phyloP scores from a whole-genome alignment of 2,797 vertebrate species.

The Perodicticus potto region DNA sequence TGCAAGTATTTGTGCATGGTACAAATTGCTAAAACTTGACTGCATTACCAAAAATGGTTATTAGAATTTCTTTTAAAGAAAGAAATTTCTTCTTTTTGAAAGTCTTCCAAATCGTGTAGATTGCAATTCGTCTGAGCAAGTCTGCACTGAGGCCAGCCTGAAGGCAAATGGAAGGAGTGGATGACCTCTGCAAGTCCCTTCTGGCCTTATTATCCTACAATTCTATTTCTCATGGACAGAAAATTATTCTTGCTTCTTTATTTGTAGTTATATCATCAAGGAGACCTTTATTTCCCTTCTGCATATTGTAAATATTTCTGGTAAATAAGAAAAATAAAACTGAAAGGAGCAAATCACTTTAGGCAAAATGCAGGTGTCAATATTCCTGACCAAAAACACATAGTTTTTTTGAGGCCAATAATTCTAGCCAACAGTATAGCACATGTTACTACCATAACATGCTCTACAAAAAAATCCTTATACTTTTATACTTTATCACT shows the following conservation, averaged over 20 bases:
- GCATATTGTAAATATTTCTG: neutral
- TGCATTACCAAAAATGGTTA: constrained; percentile 46
- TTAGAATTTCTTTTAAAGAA: constrained; percentile 37
- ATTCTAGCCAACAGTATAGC: neutral
- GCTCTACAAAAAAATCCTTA: neutral
- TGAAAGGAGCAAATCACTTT: constrained; percentile 27
- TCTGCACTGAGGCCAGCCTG: constrained; percentile 49
- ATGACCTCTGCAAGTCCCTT: constrained; percentile 58
- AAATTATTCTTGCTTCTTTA: constrained; percentile 37
- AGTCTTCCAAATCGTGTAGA: constrained; percentile 27
- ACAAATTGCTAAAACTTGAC: constrained; percentile 52
- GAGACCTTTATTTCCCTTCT: neutral
- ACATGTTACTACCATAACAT: neutral
- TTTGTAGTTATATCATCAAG: constrained; percentile 59
- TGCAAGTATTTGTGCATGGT: constrained; percentile 17
- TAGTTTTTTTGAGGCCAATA: neutral
- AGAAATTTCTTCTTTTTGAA: neutral
- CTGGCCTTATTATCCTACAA: constrained; percentile 41
- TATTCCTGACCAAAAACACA: neutral
- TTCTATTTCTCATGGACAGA: constrained; percentile 38
- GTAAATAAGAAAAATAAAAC: constrained; percentile 51
- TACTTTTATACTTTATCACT: neutral
- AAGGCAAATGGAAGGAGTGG: constrained; percentile 44
- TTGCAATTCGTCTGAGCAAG: neutral
- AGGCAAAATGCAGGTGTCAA: constrained; percentile 39